These are phyloP conservation scores for Brachyalestes nurse DNA, from an alignment of 2,797 vertebrate species.

Conservation along the genomic window DNA sequence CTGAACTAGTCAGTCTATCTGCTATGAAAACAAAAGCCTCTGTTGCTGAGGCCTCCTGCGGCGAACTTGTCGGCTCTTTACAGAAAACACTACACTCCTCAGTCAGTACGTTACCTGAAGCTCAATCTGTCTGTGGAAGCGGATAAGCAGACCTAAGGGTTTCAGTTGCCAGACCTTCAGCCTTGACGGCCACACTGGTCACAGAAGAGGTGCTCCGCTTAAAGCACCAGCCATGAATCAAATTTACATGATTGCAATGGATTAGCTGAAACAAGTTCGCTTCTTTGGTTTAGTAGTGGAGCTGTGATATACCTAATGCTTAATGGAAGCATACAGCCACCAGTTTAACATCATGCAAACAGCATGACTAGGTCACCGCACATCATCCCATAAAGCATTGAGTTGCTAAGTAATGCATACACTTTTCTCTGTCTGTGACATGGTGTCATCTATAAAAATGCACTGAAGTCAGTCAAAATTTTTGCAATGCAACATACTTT, in stretches of 20 bases:
- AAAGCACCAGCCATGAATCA: background rate
- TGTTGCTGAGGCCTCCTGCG: slow-evolving; percentile 33
- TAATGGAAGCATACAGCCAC: background rate
- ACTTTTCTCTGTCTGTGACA: too few species aligned
- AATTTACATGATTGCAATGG: background rate
- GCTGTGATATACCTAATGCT: background rate
- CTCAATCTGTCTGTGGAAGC: slow-evolving; percentile 24
- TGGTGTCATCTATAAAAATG: too few species aligned
- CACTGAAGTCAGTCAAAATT: too few species aligned
- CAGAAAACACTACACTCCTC: slow-evolving; percentile 20
- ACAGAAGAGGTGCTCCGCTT: slow-evolving; percentile 23
- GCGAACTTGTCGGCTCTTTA: slow-evolving; percentile 19
- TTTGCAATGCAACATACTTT: too few species aligned
- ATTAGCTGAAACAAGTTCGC: background rate
- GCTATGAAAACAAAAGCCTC: slow-evolving; percentile 34
- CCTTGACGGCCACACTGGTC: slow-evolving; percentile 31
- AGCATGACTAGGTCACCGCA: background rate
- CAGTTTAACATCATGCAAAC: background rate
- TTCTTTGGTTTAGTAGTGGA: background rate
- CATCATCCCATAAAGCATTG: too few species aligned
- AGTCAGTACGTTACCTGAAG: slow-evolving; percentile 34
- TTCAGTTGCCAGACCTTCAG: slow-evolving; percentile 1
- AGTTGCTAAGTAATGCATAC: too few species aligned
- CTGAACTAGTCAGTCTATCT: slow-evolving; percentile 37
- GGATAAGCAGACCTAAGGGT: background rate